Evolutionary conservation across 1,140 invertebrate species (phyloP).

Genomic region (Agrilus planipennis): DNA sequence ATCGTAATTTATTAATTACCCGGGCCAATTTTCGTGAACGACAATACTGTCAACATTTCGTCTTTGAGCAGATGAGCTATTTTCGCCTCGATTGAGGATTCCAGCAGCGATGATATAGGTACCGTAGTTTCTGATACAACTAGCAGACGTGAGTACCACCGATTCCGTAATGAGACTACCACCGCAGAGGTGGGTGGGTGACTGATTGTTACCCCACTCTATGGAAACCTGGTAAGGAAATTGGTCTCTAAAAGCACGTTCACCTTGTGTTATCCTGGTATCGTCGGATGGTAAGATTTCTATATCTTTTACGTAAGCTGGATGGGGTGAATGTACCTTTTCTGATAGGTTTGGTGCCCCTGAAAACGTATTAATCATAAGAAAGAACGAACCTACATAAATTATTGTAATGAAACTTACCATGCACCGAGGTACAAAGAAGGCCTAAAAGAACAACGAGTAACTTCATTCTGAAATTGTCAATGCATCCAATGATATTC

Average conservation of each 20-base stretch:
- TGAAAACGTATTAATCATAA: no score
- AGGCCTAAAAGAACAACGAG: no score
- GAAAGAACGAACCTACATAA: no score
- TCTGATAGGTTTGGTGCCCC: no score
- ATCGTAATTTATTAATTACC: slow-evolving; percentile 29
- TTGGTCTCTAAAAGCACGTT: slow-evolving; percentile 22
- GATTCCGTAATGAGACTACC: slow-evolving; percentile 35
- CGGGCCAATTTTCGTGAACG: slow-evolving; percentile 39
- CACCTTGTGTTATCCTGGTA: slow-evolving; percentile 21
- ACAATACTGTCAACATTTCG: slow-evolving; percentile 29
- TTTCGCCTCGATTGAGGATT: slow-evolving; percentile 26
- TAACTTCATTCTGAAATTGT: no score
- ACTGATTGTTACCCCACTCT: slow-evolving; percentile 21
- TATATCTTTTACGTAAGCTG: no score
- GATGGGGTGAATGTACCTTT: no score
- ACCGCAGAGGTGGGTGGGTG: slow-evolving; percentile 37
- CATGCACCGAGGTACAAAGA: no score
- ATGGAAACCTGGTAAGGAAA: slow-evolving; percentile 37
- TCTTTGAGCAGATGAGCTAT: slow-evolving; percentile 31
- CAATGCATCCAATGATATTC: no score
- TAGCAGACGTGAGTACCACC: slow-evolving; percentile 42
- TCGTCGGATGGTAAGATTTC: no score
- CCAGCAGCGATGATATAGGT: slow-evolving; percentile 29
- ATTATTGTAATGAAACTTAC: no score
- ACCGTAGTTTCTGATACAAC: slow-evolving; percentile 35